Conservation (phyloP, 2,888 invertebrate genomes). For the Pseudanteris insignis region DNA sequence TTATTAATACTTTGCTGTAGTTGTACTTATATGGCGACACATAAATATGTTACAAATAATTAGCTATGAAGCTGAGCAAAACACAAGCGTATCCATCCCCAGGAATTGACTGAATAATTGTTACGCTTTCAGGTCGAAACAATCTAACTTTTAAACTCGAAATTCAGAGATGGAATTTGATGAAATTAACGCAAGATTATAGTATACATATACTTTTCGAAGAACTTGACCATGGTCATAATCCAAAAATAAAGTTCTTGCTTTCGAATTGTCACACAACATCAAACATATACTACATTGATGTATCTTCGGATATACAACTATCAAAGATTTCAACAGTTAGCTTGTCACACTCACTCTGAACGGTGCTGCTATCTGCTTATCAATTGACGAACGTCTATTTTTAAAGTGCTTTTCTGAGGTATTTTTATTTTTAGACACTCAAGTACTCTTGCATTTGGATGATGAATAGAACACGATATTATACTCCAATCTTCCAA, state of each 20-base stretch:
- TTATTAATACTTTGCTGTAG: slow-evolving; percentile 23
- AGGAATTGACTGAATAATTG: too few species aligned
- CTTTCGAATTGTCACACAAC: slow-evolving; percentile 16
- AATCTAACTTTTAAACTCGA: too few species aligned
- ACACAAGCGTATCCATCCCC: too few species aligned
- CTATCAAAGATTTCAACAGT: too few species aligned
- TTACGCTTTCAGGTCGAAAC: too few species aligned
- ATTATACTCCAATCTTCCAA: too few species aligned
- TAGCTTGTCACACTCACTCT: too few species aligned
- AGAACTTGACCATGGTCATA: slow-evolving; percentile 44
- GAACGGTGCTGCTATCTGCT: neutral
- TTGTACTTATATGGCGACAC: slow-evolving; percentile 2
- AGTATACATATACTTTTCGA: slow-evolving; percentile 22
- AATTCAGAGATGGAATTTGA: slow-evolving; percentile 1
- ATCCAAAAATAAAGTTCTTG: slow-evolving; percentile 40
- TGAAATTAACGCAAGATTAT: slow-evolving; percentile 28
- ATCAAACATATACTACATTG: slow-evolving; percentile 16
- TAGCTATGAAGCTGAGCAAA: slow-evolving; percentile 2
- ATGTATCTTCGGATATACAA: neutral
- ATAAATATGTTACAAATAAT: slow-evolving; percentile 20
- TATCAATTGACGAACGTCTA: neutral
- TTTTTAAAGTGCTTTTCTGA: too few species aligned
- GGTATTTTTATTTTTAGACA: too few species aligned
- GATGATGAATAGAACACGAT: too few species aligned
- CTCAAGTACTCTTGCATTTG: too few species aligned